A percentile compares a stretch with the other conserved stretches of the same genome.
phyloP scores from a whole-genome alignment of 2,797 vertebrate genomes.

The Jordanella pulchra region DNA sequence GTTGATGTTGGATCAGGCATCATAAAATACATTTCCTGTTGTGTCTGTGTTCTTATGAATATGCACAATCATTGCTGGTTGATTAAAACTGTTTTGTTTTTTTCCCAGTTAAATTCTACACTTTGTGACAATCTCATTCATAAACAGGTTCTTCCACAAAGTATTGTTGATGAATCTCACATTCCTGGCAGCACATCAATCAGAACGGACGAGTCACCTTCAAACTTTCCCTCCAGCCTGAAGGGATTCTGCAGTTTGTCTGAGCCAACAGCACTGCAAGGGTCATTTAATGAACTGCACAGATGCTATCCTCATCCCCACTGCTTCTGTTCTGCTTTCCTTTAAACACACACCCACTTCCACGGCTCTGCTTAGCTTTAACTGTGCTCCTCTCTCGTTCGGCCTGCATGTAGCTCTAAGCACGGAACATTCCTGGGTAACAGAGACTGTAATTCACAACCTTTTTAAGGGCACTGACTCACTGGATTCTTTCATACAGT shows the following conservation, averaged over 20 bases:
- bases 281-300: constrained; percentile 49
- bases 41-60: background rate
- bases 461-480: constrained; percentile 49
- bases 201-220: constrained; percentile 35
- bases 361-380: constrained; percentile 57
- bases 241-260: constrained; percentile 52
- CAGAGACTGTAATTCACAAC: constrained; percentile 55
- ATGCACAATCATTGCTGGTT: background rate
- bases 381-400: constrained; percentile 39
- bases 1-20: constrained; percentile 41
- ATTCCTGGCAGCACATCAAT: constrained; percentile 49
- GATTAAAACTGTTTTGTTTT: constrained; percentile 41
- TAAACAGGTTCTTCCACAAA: constrained; percentile 46
- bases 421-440: constrained; percentile 63
- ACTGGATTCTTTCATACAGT: constrained; percentile 47
- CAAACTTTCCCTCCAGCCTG: constrained; percentile 35
- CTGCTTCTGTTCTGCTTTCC: constrained; percentile 55
- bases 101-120: constrained; percentile 19
- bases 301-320: constrained; percentile 55
- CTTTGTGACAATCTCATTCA: constrained; percentile 36
- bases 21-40: constrained; percentile 17
- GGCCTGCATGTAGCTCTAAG: constrained; percentile 54
- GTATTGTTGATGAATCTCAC: constrained; percentile 29
- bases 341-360: constrained; percentile 21
- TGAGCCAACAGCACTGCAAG: constrained; percentile 33